phyloP scores from a whole-genome alignment of 1,140 invertebrate species.

The Teleopsis dalmanni region DNA sequence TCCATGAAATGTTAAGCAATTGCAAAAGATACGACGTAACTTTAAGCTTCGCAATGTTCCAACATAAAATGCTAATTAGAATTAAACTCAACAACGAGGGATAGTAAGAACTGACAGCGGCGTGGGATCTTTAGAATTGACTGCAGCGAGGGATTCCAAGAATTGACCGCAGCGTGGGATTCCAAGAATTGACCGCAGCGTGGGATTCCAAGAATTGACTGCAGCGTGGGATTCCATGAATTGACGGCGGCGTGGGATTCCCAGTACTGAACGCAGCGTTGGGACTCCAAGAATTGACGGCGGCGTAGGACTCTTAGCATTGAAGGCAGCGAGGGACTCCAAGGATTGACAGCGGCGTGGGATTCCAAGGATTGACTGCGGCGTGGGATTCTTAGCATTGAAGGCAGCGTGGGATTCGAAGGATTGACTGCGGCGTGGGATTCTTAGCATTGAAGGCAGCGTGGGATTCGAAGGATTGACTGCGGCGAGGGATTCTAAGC shows the following conservation, averaged over 20 bases:
- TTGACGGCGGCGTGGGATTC: constrained; percentile 17
- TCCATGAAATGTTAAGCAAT: background rate
- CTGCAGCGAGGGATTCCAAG: constrained; percentile 25
- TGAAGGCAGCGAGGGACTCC: constrained; percentile 18
- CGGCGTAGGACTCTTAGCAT: constrained; percentile 21
- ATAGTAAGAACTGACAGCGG: background rate
- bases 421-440: constrained; percentile 13
- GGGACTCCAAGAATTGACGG: constrained; percentile 19
- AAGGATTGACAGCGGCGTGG: constrained; percentile 20
- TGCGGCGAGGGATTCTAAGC: constrained; percentile 14
- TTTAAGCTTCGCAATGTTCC: no score
- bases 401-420: constrained; percentile 22
- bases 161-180: constrained; percentile 25
- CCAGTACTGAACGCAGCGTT: constrained; percentile 6
- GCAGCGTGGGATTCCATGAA: constrained; percentile 14
- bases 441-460: constrained; percentile 15
- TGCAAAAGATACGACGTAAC: no score
- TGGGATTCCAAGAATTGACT: constrained; percentile 10
- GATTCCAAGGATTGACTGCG: constrained; percentile 14
- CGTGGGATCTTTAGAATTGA: constrained; percentile 11
- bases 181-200: constrained; percentile 12
- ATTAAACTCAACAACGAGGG: no score
- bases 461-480: constrained; percentile 12
- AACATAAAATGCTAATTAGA: no score
- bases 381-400: constrained; percentile 11